These are phyloP conservation scores for Plectrocnemia conspersa DNA, from an alignment of 1,140 invertebrate genomes.

Conservation along the genomic window DNA sequence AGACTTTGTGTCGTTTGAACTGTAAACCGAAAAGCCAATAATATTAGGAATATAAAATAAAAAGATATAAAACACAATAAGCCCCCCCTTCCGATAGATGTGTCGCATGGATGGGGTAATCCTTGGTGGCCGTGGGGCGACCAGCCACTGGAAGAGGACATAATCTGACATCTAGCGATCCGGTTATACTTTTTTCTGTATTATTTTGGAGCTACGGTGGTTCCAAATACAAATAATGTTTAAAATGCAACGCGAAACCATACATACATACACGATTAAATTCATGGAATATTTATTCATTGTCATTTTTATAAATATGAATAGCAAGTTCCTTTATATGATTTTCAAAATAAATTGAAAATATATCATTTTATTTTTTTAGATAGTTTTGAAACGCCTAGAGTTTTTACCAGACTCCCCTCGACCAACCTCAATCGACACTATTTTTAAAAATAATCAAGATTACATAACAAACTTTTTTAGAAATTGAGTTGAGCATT, in stretches of 20 bases:
- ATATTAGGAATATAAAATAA: slow-evolving; percentile 36
- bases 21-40: slow-evolving; percentile 32
- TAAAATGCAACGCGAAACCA: not conserved
- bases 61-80: slow-evolving; percentile 36
- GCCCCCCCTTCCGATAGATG: slow-evolving; percentile 30
- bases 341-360: not conserved
- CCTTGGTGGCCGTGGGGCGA: slow-evolving; percentile 10
- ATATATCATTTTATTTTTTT: too few relatives aligned
- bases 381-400: too few relatives aligned
- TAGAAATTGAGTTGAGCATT: too few relatives aligned
- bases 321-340: not conserved
- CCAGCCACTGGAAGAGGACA: slow-evolving; percentile 17
- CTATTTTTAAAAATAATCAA: too few relatives aligned
- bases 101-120: slow-evolving; percentile 17
- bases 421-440: too few relatives aligned
- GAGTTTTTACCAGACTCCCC: too few relatives aligned
- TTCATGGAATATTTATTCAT: too few relatives aligned
- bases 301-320: not conserved
- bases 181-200: slow-evolving; percentile 15
- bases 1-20: not conserved
- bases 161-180: slow-evolving; percentile 23
- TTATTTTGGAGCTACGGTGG: not conserved
- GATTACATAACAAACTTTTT: too few relatives aligned
- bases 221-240: not conserved
- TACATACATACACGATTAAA: not conserved